Conservation (phyloP, 2,888 invertebrate species). For the Orthosia gothica region DNA sequence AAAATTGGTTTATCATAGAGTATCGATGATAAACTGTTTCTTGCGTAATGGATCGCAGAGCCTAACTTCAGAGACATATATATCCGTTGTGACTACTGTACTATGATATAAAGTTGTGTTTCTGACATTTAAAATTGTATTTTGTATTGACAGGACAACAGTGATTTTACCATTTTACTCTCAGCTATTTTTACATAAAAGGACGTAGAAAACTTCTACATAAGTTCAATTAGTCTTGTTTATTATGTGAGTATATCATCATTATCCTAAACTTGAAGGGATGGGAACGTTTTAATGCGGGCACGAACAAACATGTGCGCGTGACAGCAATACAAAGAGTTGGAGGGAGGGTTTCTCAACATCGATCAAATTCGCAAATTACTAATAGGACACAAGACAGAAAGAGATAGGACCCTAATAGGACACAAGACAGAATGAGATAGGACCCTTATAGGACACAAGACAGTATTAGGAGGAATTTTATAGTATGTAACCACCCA, state of each 20-base stretch:
- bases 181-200: too few species aligned
- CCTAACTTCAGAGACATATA: too few species aligned
- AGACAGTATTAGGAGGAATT: too few species aligned
- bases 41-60: too few species aligned
- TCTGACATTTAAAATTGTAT: too few species aligned
- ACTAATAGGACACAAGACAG: not conserved
- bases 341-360: not conserved
- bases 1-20: too few species aligned
- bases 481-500: not conserved
- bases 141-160: not conserved
- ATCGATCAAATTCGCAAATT: conserved; percentile 15
- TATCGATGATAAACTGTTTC: too few species aligned
- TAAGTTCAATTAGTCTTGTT: not conserved
- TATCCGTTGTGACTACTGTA: too few species aligned
- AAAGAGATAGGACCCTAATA: not conserved
- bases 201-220: not conserved
- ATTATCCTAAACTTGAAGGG: not conserved
- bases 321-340: conserved; percentile 7
- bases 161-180: too few species aligned
- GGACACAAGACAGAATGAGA: not conserved
- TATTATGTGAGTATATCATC: not conserved
- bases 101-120: too few species aligned
- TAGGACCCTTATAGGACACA: too few species aligned
- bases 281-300: not conserved
- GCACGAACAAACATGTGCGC: conserved; percentile 7